phyloP scores from a whole-genome alignment of 2,888 invertebrate species.

The Anthophora plumipes region DNA sequence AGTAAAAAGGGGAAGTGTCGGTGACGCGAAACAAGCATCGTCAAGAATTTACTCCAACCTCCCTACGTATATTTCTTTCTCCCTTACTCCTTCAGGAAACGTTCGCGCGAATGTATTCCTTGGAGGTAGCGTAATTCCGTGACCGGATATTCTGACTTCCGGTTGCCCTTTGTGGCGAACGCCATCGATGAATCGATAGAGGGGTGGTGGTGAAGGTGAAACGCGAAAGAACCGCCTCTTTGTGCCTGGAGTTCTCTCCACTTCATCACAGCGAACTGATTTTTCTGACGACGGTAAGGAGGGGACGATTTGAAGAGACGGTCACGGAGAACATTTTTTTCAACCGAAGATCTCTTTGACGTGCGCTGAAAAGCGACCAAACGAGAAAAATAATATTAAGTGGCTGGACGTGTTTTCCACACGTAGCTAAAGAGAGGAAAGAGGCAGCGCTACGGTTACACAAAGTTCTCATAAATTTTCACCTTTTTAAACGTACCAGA shows the following conservation, averaged over 20 bases:
- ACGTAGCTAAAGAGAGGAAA: background rate
- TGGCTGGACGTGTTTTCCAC: constrained; percentile 54
- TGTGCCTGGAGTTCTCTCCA: constrained; percentile 52
- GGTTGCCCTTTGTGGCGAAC: constrained; percentile 53
- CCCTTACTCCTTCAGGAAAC: no score
- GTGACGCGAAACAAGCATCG: constrained; percentile 25
- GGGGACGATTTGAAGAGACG: constrained; percentile 54
- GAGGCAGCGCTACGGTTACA: background rate
- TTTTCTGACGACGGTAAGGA: constrained; percentile 36
- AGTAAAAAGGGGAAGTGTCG: background rate
- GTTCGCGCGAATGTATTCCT: constrained; percentile 58
- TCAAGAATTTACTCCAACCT: constrained; percentile 22
- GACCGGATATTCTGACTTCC: constrained; percentile 57
- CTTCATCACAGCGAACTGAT: constrained; percentile 63
- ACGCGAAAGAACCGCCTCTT: constrained; percentile 48
- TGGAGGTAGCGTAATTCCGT: constrained; percentile 56
- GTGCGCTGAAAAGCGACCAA: constrained; percentile 53
- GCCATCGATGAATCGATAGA: constrained; percentile 51
- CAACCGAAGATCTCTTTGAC: constrained; percentile 63
- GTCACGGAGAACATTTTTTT: constrained; percentile 49
- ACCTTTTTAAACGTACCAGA: no score
- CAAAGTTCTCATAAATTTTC: constrained; percentile 45
- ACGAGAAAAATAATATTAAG: constrained; percentile 70
- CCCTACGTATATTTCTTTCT: background rate
- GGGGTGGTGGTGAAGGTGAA: constrained; percentile 25